These are phyloP conservation scores for Entomobrya proxima DNA, from an alignment of 2,888 invertebrate species.

Conservation along the genomic window DNA sequence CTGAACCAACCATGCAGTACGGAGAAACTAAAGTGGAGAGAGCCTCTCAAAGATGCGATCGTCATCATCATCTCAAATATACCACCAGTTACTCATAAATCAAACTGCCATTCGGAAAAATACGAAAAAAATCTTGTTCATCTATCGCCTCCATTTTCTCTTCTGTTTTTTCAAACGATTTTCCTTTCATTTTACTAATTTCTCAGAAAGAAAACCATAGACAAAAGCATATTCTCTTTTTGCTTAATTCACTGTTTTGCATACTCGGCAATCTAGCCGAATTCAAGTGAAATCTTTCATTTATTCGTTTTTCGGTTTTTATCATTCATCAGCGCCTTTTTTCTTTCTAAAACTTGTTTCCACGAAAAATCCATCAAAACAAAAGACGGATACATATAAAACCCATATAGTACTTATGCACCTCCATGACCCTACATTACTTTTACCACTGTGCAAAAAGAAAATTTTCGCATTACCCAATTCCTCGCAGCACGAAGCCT, in stretches of 20 bases:
- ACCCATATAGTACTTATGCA: not conserved
- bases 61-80: not conserved
- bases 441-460: too few relatives aligned
- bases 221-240: too few relatives aligned
- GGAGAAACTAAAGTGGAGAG: not conserved
- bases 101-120: conserved; percentile 22
- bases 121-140: not conserved
- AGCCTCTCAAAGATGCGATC: not conserved
- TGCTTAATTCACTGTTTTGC: not conserved
- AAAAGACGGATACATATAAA: not conserved
- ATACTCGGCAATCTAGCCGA: too few relatives aligned
- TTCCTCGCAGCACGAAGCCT: not conserved
- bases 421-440: not conserved
- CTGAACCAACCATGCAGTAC: not conserved
- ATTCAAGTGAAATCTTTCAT: conserved; percentile 3
- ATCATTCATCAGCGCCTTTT: not conserved
- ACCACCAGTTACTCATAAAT: conserved; percentile 39
- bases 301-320: not conserved
- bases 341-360: not conserved
- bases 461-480: not conserved
- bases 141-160: conserved; percentile 8
- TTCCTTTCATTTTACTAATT: conserved; percentile 19
- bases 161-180: not conserved
- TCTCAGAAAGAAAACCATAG: too few relatives aligned
- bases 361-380: not conserved